phyloP scores from a whole-genome alignment of 1,140 invertebrate species.

The Metaphire vulgaris region DNA sequence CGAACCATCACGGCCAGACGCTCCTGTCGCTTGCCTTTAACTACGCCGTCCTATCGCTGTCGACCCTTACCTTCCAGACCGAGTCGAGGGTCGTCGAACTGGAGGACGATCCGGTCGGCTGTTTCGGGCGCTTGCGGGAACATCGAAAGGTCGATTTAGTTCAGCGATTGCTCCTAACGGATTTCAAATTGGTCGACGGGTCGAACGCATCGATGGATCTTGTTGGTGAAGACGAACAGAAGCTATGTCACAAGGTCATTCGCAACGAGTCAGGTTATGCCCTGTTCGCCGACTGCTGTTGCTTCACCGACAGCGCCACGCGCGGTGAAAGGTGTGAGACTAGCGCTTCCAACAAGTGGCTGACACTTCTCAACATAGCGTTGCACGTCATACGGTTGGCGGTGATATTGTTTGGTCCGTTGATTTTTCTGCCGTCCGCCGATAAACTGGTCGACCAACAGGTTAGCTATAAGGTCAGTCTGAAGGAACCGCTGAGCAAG shows the following conservation, averaged over 20 bases:
- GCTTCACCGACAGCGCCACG: conserved; percentile 5
- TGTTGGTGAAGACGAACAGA: conserved; percentile 28
- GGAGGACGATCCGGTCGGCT: conserved; percentile 39
- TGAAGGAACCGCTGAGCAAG: conserved; percentile 28
- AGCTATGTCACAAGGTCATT: conserved; percentile 43
- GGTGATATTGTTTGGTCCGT: too few relatives aligned
- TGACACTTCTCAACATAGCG: conserved; percentile 42
- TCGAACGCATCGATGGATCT: too few relatives aligned
- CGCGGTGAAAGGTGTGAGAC: conserved; percentile 3
- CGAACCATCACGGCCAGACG: conserved; percentile 43
- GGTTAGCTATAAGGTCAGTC: conserved; percentile 24
- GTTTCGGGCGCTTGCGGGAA: conserved; percentile 38
- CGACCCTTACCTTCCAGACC: conserved; percentile 34
- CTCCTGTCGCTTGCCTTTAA: conserved; percentile 47
- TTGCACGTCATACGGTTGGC: conserved; percentile 42
- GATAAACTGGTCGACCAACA: conserved; percentile 29
- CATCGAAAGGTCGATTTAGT: too few relatives aligned
- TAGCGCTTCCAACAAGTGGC: conserved; percentile 40
- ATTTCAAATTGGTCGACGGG: conserved; percentile 38
- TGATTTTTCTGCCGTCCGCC: conserved; percentile 40
- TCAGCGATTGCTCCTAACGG: conserved; percentile 33
- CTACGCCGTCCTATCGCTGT: conserved; percentile 46
- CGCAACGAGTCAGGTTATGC: conserved; percentile 30
- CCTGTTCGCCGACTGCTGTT: conserved; percentile 24
- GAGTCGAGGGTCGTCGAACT: conserved; percentile 32